Evolutionary conservation across 92 coral and sea anemone genomes (phyloP).

Genomic region (Palythoa grandiflora): DNA sequence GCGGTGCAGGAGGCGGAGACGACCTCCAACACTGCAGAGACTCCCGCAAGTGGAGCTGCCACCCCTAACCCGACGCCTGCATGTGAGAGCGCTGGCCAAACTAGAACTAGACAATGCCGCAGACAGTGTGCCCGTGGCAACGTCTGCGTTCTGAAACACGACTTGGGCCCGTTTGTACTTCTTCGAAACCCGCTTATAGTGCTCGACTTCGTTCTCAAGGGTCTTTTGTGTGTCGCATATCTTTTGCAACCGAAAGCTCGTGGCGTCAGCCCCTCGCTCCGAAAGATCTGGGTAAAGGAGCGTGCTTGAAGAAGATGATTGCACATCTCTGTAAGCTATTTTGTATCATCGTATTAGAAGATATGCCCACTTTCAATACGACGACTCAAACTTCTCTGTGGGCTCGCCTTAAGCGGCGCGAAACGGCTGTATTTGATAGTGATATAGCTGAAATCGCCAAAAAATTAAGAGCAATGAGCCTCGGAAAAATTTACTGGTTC

Average conservation of each 20-base stretch:
- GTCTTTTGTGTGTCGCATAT: conserved; percentile 47
- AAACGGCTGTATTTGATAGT: no score
- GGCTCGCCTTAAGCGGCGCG: no score
- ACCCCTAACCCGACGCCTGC: conserved; percentile 44
- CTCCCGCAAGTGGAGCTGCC: conserved; percentile 28
- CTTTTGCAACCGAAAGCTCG: conserved; percentile 43
- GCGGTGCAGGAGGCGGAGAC: background rate
- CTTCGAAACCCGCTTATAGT: conserved; percentile 38
- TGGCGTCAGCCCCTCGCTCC: background rate
- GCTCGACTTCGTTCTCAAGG: conserved; percentile 30
- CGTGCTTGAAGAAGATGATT: no score
- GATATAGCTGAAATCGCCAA: no score
- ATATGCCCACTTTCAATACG: no score
- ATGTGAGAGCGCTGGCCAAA: conserved; percentile 25
- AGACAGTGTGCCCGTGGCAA: conserved; percentile 6
- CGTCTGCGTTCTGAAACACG: conserved; percentile 14
- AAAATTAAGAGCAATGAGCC: no score
- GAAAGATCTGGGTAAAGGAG: no score
- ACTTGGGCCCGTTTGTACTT: conserved; percentile 38
- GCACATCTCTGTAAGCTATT: no score
- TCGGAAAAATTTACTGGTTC: no score
- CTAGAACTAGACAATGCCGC: conserved; percentile 25
- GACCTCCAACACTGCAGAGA: conserved; percentile 29
- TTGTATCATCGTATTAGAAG: no score
- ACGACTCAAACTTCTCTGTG: no score